Base-by-base conservation (phyloP, 1,140 invertebrate genomes). In the Ceratitis capitata region DNA sequence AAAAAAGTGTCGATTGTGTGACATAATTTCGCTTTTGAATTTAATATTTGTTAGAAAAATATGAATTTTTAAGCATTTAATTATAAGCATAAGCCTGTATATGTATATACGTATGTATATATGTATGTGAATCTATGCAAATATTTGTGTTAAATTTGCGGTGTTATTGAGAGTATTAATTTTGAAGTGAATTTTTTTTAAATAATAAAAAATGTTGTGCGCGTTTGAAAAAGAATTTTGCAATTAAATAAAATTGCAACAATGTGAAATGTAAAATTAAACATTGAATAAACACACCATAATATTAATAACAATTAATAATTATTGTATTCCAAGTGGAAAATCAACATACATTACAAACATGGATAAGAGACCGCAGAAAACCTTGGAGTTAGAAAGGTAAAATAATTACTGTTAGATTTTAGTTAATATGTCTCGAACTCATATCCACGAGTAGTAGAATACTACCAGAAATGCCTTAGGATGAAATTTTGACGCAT, bases 311-410 rank as follows among this genome's bases (percentile, higher is more conserved):
- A 61, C 53, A 29, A 0, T 39, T 29, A 58, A 0, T 74, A 69
- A 14, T 49, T 74, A 47, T 26, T 53, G 10, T 4, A 49, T n/a
- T 78, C 39, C n/a, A 19, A 49, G 14, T 23, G 42, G 5, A n/a
- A 74, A 16, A n/a, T 74, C 19, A 61, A 61, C 51, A 53, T 53
- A 53, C 9, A 69, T 16, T 26, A n/a, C n/a, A 35, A 86, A 74
- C 69, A 90, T 90, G 89, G 89, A 90, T 90, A 90, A 88, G 49
- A 87, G 88, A 84, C 89, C 89, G 86, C 88, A 89, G 32, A 87
- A 87, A 87, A 87, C 87, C 82, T 53, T 89, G 83, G 89, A 91
- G 88, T 85, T 91, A 35, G 89, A 91, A 89, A 91, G 89, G 89
- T 91, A 85, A 89, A 89, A 88, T n/a, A n/a, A 12, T 19, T 49